phyloP scores from a whole-genome alignment of 2,113 vertebrate genomes.

The Melanerpes formicivorus region DNA sequence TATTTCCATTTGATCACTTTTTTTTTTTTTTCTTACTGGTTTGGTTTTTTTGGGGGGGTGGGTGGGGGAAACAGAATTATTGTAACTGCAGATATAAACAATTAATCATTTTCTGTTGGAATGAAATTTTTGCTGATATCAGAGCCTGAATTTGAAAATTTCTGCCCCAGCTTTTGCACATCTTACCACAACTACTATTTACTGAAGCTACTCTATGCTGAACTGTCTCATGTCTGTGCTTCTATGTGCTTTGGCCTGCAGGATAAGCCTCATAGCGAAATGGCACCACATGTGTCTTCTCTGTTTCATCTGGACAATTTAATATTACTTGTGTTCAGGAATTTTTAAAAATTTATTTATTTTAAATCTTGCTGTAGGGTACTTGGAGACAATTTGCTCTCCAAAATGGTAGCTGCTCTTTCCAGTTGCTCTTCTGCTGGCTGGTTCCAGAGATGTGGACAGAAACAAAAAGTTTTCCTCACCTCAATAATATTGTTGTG shows the following conservation, averaged over 20 bases:
- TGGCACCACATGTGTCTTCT: not conserved
- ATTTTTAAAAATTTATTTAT: not conserved
- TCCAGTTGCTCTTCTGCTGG: not conserved
- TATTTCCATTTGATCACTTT: not conserved
- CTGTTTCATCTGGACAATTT: not conserved
- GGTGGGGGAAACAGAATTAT: fast-evolving
- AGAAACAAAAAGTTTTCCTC: not conserved
- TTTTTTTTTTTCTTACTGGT: no score
- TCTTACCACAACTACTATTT: no score
- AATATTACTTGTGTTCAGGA: not conserved
- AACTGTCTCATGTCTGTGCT: not conserved
- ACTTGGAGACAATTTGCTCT: not conserved
- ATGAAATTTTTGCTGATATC: not conserved
- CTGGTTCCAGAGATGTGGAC: not conserved
- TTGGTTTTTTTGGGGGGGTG: not conserved
- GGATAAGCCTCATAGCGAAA: no score
- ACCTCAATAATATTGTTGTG: not conserved
- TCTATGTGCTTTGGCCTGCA: not conserved
- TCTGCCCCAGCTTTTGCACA: not conserved
- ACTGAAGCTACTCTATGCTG: not conserved
- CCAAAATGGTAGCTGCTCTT: not conserved
- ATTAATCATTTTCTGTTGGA: not conserved
- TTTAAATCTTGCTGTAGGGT: not conserved
- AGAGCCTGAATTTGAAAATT: not conserved
- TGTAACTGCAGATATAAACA: not conserved